These are phyloP conservation scores for Rhamphomyia laevipes DNA, from an alignment of 2,888 invertebrate species.

Conservation along the genomic window DNA sequence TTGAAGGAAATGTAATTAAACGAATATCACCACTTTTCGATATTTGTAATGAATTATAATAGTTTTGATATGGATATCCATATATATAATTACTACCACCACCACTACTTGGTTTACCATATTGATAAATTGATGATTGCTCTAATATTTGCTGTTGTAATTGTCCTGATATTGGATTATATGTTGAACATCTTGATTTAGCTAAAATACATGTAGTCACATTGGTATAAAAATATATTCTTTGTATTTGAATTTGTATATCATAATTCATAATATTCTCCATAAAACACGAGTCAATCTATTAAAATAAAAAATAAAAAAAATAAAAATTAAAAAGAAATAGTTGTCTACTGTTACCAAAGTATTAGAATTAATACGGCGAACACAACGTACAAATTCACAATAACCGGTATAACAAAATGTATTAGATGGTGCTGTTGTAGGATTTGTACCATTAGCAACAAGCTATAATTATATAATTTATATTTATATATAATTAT, in stretches of 20 bases:
- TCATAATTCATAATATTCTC: conserved; percentile 18
- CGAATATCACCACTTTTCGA: conserved; percentile 44
- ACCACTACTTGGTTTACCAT: conserved; percentile 16
- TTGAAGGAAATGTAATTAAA: conserved; percentile 43
- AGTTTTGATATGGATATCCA: neutral
- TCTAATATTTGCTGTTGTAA: conserved; percentile 41
- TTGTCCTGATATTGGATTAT: conserved; percentile 54
- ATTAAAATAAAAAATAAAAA: neutral
- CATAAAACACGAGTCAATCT: conserved; percentile 22
- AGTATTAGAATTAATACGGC: conserved; percentile 44
- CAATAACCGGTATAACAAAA: conserved; percentile 48
- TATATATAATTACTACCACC: neutral
- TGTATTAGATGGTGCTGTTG: conserved; percentile 11
- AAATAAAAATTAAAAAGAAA: neutral
- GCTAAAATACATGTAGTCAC: conserved; percentile 55
- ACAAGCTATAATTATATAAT: conserved; percentile 9
- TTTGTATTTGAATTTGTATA: conserved; percentile 16
- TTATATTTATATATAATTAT: neutral
- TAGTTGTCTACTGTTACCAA: conserved; percentile 40
- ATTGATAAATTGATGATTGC: conserved; percentile 25
- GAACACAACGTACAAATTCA: conserved; percentile 47
- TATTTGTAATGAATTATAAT: conserved; percentile 43
- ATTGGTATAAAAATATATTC: conserved; percentile 42
- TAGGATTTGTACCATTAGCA: conserved; percentile 16
- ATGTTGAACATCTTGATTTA: conserved; percentile 47